Percentiles rank a stretch among this genome's conserved stretches.
phyloP scores from a whole-genome alignment of 1,140 invertebrate genomes.

The Hyles vespertilio region DNA sequence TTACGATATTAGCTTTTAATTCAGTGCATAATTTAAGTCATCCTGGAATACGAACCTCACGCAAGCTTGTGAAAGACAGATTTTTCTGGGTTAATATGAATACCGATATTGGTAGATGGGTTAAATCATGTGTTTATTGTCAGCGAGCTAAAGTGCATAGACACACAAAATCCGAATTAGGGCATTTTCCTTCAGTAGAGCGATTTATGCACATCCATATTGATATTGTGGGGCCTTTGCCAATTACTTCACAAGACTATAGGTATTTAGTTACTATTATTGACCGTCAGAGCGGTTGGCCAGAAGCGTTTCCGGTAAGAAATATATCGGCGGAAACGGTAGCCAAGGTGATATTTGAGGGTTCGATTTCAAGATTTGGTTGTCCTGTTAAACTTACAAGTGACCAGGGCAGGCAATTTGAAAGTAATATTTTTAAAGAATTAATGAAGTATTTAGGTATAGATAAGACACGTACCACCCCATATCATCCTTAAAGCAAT shows the following conservation, averaged over 20 bases:
- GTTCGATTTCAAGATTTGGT: constrained; percentile 43
- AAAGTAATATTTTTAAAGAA: not conserved
- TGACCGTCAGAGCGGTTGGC: constrained; percentile 69
- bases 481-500: constrained; percentile 8
- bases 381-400: constrained; percentile 13
- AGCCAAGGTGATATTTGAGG: constrained; percentile 20
- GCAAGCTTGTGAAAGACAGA: constrained; percentile 13
- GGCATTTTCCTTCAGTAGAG: constrained; percentile 29
- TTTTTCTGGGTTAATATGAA: constrained; percentile 32
- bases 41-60: constrained; percentile 14
- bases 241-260: constrained; percentile 34
- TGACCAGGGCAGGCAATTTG: constrained; percentile 9
- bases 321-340: constrained; percentile 48
- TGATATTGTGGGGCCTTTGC: constrained; percentile 48
- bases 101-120: constrained; percentile 39
- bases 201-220: constrained; percentile 68
- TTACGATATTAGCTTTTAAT: constrained; percentile 16
- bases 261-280: constrained; percentile 62
- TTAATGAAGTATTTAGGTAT: constrained; percentile 1
- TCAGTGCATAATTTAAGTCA: constrained; percentile 19
- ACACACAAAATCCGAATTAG: constrained; percentile 16
- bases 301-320: constrained; percentile 57
- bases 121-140: constrained; percentile 32
- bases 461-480: constrained; percentile 2
- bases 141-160: constrained; percentile 28